Evolutionary conservation across 2,888 invertebrate species (phyloP).

Genomic region (Tolmerus cingulatus): DNA sequence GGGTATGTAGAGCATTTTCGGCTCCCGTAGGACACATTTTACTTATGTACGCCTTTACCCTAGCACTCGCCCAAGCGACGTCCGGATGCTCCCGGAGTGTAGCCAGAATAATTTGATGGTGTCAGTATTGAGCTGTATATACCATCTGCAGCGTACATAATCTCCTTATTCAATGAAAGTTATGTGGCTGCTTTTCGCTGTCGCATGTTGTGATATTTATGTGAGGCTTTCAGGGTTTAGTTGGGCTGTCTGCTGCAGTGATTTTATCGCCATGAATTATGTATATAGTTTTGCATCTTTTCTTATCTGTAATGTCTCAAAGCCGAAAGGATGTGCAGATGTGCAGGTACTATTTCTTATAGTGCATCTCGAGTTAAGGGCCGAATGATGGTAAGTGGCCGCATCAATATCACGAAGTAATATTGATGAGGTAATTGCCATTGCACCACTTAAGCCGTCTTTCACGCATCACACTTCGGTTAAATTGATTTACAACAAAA

Average conservation of each 20-base stretch:
- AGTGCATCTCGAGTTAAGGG: neutral
- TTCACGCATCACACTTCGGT: neutral
- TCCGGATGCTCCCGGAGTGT: constrained; percentile 1
- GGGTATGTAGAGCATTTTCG: constrained; percentile 30
- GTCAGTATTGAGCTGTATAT: constrained; percentile 33
- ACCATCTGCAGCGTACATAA: constrained; percentile 48
- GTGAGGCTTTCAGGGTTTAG: constrained; percentile 53
- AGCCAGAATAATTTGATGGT: constrained; percentile 31
- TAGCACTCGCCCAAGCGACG: neutral
- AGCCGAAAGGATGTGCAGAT: constrained; percentile 35
- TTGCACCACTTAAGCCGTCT: neutral
- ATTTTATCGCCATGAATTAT: constrained; percentile 54
- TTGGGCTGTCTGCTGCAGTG: constrained; percentile 54
- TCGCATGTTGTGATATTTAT: constrained; percentile 55
- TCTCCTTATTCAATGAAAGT: constrained; percentile 52
- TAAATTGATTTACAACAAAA: too few species aligned
- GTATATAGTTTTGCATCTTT: constrained; percentile 48
- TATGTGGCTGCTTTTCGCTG: constrained; percentile 54
- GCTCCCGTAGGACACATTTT: constrained; percentile 35
- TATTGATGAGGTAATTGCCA: neutral
- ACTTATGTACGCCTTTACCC: constrained; percentile 16
- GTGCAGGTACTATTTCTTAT: constrained; percentile 20
- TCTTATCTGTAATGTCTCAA: constrained; percentile 38
- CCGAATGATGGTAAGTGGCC: neutral
- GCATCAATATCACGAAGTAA: constrained; percentile 2